Evolutionary conservation across 2,113 vertebrate species (phyloP), one percentile per base, ranked within the genome.

Genomic region (Pampusana beccarii): DNA sequence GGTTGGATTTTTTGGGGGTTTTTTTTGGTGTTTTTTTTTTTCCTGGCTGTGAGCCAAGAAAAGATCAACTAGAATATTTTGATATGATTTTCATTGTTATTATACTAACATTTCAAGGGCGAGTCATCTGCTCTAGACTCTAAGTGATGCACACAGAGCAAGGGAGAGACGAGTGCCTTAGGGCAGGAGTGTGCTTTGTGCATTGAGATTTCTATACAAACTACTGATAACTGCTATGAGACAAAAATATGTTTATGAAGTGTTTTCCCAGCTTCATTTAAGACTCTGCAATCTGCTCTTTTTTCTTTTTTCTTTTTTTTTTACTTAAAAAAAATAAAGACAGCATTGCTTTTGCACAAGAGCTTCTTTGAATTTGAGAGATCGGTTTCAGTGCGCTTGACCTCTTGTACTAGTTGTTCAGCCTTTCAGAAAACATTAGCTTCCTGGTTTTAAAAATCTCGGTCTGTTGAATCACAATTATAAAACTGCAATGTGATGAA

Each of bases 381-480:
- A 80, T 80, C 65, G 31, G 54, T 92, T 92, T 83, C 80, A 74
- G 26, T 53, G 53, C 0, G 3, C 44, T 72, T 86, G 82, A 95
- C 88, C 89, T 80, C 86, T 70, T 81, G 65, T 67, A 42, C 38
- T 36, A 38, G 77, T 78, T 84, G 80, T 78, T 93, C 94, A 93
- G 86, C 77, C 93, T 92, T 95, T 95, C 89, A 64, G 80, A 92
- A 95, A 87, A 67, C 80, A 75, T 92, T 91, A 93, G 10, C 61
- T 92, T 51, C 73, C 61, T 90, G 66, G 23, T 60, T 85, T 90
- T 74, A 66, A 71, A 92, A 81, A 57, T 80, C 72, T 90, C 38
- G 8, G 48, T 80, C 88, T 94, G 69, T 56, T 67, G 72, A 90
- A 74, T 88, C 34, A 33, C 48, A 48, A 5, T 48, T 56, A 79